Percentiles rank a stretch among this genome's conserved stretches.
These are phyloP conservation scores for Alitta virens DNA, from an alignment of 2,888 invertebrate genomes.

Conservation along the genomic window DNA sequence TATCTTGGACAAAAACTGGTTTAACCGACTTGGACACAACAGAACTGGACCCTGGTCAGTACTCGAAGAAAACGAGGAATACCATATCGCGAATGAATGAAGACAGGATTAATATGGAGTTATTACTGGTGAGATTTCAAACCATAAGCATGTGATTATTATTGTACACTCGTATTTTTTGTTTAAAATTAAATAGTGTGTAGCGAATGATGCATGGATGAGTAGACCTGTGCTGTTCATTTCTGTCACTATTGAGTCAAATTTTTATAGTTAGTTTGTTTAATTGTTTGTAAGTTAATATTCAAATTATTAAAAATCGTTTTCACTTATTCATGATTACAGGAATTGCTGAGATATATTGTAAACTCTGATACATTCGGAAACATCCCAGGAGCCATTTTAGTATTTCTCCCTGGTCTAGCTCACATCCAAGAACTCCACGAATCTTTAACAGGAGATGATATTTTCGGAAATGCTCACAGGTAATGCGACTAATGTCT, in stretches of 20 bases:
- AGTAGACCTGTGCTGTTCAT: too few species aligned
- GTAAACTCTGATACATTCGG: conserved; percentile 32
- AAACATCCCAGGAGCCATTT: conserved; percentile 44
- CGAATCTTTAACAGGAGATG: conserved; percentile 42
- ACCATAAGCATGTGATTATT: too few species aligned
- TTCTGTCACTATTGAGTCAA: too few species aligned
- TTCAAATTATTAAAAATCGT: too few species aligned
- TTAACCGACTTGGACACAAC: conserved; percentile 26
- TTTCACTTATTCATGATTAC: too few species aligned
- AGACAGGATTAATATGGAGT: conserved; percentile 48
- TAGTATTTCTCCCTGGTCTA: conserved; percentile 52
- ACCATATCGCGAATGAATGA: conserved; percentile 46
- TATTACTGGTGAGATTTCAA: conserved; percentile 39
- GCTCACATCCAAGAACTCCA: conserved; percentile 50
- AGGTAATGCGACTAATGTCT: not conserved
- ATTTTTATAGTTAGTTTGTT: too few species aligned
- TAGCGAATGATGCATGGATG: too few species aligned
- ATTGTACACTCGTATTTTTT: too few species aligned
- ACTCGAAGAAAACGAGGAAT: conserved; percentile 46
- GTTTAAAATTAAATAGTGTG: too few species aligned
- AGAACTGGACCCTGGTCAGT: conserved; percentile 40
- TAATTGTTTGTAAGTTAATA: too few species aligned
- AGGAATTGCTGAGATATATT: conserved; percentile 42
- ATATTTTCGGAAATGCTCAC: conserved; percentile 30
- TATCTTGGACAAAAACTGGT: too few species aligned